Evolutionary conservation across 2,888 invertebrate genomes (phyloP), one percentile per base, ranked within the genome.

Genomic region (Amiota communis): DNA sequence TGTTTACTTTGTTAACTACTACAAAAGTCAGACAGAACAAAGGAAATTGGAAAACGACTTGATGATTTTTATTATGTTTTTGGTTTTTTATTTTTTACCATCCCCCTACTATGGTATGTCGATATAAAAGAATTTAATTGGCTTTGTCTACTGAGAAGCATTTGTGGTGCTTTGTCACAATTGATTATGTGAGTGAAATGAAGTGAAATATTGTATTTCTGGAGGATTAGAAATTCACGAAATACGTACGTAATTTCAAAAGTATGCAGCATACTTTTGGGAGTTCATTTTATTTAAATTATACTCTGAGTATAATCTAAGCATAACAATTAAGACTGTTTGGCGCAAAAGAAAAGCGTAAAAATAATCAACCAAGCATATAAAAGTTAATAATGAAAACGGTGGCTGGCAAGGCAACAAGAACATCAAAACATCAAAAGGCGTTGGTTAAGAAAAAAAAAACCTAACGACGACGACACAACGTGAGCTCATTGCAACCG

Each of bases 41-140:
- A 36, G 36, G 6, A 83, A 83, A 83, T 83, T 83, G 82, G 85
- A 82, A 84, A 84, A 81, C 82, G 82, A 83, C 84, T 83, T 85
- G 78, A 77, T 78, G 82, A 81, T 76, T 79, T 73, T 77, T 75
- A 71, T 69, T 57, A 59, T 68, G 15, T 67, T 20, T 59, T 17
- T 59, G 59, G 15, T 59, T 17, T 59, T 15, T 59, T 15, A 15
- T 20, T 8, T 20, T 63, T 63, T 20, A 13, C 46, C 36, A n/a
- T n/a, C n/a, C 36, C 10, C 9, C 49, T 49, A 20, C 15, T 57
- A 15, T 57, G 15, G 57, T 17, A 15, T 15, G 11, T n/a, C 17
- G 17, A 9, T 59, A 20, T 12, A 9, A 59, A 68, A 51, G 48
- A 49, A 47, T 47, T 12, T 49, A 9, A 13, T 53, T 68, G 15